Base-by-base conservation (phyloP, 2,797 vertebrate species). In the Sarcoramphus papa region DNA sequence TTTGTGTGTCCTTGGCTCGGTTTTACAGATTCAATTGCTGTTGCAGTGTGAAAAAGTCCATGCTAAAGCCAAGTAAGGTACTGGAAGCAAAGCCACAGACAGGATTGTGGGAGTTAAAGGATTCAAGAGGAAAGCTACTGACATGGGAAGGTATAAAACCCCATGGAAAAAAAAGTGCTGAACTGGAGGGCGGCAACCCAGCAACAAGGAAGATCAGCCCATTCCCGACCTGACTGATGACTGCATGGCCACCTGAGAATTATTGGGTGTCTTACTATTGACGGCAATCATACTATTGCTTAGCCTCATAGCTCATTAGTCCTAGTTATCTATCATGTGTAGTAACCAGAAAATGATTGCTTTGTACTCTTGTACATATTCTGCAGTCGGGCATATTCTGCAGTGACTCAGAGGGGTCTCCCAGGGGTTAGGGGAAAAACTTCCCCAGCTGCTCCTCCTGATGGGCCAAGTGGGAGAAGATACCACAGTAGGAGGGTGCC, bases 401-500 rank as follows among this genome's bases (percentile, higher is more conserved):
- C 4, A 2, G 43, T 54, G 33, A 75, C 35, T 70, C 5, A 0
- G 31, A 47, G 23, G 60, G 22, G 16, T 37, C 10, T 80, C 27
- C 3, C 20, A 90, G n/a, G 21, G 7, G 4, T 37, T 23, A 51
- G 14, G 7, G 22, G 22, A 40, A 56, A 75, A 93, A 12, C 33
- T 63, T 68, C 40, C 14, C 33, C 60, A 82, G 35, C 37, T 50
- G 27, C 31, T 78, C 7, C 21, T 70, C 23, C 45, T 45, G 16
- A 41, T 17, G 4, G 3, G n/a, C 8, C 37, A 82, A 19, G 22
- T 20, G 4, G 33, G 53, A 73, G 17, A 76, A 54, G 18, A 67
- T 20, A 43, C 7, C 18, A 51, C 3, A 40, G 24, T 8, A 40
- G 0, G 3, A 27, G 10, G 10, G 7, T 57, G 23, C 6, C 17